Conservation (phyloP, 2,797 vertebrate genomes). For the Ptychobarbus kaznakovi region DNA sequence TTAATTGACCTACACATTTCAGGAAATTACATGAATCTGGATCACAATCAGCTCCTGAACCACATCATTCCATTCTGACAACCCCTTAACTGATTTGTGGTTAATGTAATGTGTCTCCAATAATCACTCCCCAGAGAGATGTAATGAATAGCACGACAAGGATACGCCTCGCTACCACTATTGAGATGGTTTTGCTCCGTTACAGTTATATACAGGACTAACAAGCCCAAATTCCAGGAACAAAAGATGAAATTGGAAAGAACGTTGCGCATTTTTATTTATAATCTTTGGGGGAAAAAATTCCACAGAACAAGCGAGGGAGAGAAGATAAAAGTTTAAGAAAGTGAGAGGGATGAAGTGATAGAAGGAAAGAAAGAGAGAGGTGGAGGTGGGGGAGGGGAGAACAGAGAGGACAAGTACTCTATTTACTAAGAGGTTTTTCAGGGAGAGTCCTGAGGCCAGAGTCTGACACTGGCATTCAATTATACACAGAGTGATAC, state of each 20-base stretch:
- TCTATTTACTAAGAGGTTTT: conserved; percentile 1
- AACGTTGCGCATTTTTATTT: neutral
- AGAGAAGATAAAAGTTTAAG: conserved; percentile 22
- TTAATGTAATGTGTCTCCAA: conserved; percentile 39
- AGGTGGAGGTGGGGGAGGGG: neutral
- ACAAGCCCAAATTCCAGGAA: neutral
- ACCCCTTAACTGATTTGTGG: conserved; percentile 47
- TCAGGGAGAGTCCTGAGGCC: neutral
- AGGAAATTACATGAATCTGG: conserved; percentile 15
- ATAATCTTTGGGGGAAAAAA: neutral
- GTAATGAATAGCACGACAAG: neutral
- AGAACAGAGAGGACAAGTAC: conserved; percentile 13
- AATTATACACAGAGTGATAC: conserved; percentile 2
- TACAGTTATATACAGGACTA: neutral
- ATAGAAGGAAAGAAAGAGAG: conserved; percentile 11
- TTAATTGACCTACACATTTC: neutral
- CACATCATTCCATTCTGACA: conserved; percentile 15
- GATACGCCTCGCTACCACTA: neutral
- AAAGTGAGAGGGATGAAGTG: neutral
- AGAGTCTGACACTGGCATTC: conserved; percentile 20
- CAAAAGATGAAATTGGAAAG: neutral
- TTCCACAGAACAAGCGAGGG: conserved; percentile 1
- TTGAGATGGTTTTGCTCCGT: neutral
- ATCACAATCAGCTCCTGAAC: neutral
- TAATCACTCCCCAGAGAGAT: conserved; percentile 16